Conservation (phyloP, 53 echinoderm and acorn worm genomes). For the Paracentrotus lividus region DNA sequence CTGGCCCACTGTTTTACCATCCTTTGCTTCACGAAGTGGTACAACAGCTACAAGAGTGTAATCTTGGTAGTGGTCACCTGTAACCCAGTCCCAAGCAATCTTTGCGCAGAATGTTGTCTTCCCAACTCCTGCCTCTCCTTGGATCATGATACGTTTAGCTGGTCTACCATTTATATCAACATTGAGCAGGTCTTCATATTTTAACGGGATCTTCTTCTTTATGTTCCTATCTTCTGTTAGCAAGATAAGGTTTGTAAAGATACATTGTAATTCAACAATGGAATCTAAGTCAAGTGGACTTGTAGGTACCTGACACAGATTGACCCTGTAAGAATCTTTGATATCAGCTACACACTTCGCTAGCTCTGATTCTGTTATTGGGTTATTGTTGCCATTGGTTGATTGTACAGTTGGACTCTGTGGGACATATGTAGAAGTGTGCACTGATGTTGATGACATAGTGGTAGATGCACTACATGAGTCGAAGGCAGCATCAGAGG, state of each 20-base stretch:
- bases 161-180: not conserved
- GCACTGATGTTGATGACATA: not conserved
- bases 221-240: not conserved
- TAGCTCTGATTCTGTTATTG: no score
- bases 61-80: not conserved
- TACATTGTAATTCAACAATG: not conserved
- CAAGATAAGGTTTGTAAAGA: not conserved
- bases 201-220: not conserved
- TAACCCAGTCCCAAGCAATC: conserved; percentile 33
- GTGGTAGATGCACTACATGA: not conserved
- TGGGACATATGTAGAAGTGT: not conserved
- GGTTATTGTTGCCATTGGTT: not conserved
- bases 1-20: conserved; percentile 10
- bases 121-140: conserved; percentile 19
- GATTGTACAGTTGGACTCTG: not conserved
- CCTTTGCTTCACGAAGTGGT: not conserved
- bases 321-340: not conserved
- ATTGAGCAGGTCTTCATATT: not conserved
- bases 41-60: not conserved
- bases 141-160: not conserved
- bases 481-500: no score
- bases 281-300: not conserved
- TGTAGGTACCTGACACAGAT: not conserved
- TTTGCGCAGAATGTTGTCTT: conserved; percentile 12
- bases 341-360: not conserved